Percentiles rank a stretch among this genome's conserved stretches.
These are phyloP conservation scores for Lagorchestes hirsutus DNA, from an alignment of 2,797 vertebrate genomes.

Conservation along the genomic window DNA sequence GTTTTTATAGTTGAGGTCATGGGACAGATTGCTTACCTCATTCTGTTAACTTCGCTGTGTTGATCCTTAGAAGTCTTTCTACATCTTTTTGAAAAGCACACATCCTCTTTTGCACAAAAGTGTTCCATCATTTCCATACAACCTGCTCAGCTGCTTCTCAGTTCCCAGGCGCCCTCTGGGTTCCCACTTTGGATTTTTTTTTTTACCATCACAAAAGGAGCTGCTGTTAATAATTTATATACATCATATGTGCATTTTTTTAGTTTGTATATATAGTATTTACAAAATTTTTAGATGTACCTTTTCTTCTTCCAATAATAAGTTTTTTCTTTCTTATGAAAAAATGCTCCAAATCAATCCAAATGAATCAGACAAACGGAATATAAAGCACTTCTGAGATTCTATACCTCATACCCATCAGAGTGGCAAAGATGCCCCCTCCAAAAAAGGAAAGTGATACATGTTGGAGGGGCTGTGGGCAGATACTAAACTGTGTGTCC, in stretches of 20 bases:
- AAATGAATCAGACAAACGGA: neutral
- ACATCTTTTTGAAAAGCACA: neutral
- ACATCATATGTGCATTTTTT: neutral
- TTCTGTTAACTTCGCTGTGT: neutral
- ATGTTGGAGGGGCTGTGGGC: neutral
- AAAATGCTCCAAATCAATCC: neutral
- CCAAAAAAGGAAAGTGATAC: neutral
- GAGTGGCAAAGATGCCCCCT: neutral
- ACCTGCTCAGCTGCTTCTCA: neutral
- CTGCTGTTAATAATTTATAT: neutral
- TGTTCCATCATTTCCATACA: neutral
- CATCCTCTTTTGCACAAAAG: neutral
- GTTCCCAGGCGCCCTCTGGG: neutral
- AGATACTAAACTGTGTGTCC: neutral
- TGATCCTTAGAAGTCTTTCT: neutral
- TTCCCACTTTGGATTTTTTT: neutral
- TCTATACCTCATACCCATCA: neutral
- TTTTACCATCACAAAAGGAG: neutral
- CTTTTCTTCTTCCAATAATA: neutral
- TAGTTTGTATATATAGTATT: neutral
- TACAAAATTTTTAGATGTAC: neutral
- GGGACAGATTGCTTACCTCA: neutral
- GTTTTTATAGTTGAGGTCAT: neutral
- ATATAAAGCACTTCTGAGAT: neutral
- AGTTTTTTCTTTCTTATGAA: neutral